Evolutionary conservation across 2,797 vertebrate species (phyloP), one percentile per base, ranked within the genome.

Genomic region (Channa striata): DNA sequence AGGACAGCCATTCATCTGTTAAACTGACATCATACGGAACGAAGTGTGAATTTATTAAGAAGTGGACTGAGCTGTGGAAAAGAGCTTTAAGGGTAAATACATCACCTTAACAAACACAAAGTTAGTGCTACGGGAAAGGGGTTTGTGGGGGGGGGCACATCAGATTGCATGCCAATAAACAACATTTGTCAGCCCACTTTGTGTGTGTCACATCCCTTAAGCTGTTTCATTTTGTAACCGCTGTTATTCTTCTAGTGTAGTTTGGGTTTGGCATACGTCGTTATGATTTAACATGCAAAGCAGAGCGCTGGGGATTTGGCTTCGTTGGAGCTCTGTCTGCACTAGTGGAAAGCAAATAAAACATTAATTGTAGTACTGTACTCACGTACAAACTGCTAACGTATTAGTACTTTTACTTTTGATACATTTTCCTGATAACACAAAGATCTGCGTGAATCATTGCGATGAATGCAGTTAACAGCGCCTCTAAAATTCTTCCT

Each of bases 21-120:
- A 19, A 59, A 47, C 40, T 68, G 63, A 64, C 46, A 68, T 75
- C 49, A 62, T 14, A 13, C 43, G 21, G 33, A 66, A 49, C 49
- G 37, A 68, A 42, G 43, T 46, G 20, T 16, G 5, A 49, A 20
- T 33, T 33, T 33, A 40, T 53, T 16, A 16, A 3, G 21, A 4
- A 61, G 25, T 9, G 58, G n/a, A n/a, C 0, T 13, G 21, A 64
- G 9, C 25, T 30, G 33, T 21, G n/a, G 16, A 7, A 60, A 54
- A 43, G 7, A n/a, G n/a, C 19, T 50, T 23, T 42, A 20, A 14
- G 21, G 25, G 30, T 12, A 20, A 51, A 8, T n/a, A 46, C 44
- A 46, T 59, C 16, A 44, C 1, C 21, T n/a, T 19, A 14, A 50
- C 5, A 61, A 54, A 52, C 53, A 44, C 53, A 23, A 6, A 30